A percentile compares a stretch with the other conserved stretches of the same genome.
These are phyloP conservation scores for Talpa occidentalis DNA, from an alignment of 2,113 vertebrate genomes.

Conservation along the genomic window DNA sequence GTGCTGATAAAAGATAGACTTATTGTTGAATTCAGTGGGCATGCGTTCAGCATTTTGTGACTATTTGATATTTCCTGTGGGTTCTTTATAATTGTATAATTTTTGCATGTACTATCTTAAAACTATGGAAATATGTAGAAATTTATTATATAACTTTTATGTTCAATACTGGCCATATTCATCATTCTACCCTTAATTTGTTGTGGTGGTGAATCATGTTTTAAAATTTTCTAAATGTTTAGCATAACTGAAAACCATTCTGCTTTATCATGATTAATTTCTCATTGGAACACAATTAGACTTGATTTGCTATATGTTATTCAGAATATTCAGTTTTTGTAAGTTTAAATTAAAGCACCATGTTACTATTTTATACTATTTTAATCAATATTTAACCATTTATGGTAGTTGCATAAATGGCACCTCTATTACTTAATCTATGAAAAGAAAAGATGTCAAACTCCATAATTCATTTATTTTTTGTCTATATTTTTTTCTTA, in stretches of 20 bases:
- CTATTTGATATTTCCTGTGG: background rate
- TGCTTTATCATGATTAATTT: background rate
- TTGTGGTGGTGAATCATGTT: background rate
- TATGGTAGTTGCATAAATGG: background rate
- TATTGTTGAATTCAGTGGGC: background rate
- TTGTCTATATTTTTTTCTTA: conserved; percentile 47
- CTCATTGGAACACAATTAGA: conserved; percentile 7
- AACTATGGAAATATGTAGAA: background rate
- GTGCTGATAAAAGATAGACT: background rate
- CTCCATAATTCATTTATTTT: background rate
- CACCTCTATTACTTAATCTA: background rate
- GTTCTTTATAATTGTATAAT: background rate
- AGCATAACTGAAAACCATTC: background rate
- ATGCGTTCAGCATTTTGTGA: background rate
- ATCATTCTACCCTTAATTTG: conserved; percentile 7
- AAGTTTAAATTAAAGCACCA: background rate
- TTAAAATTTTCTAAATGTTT: conserved; percentile 6
- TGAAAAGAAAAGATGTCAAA: background rate
- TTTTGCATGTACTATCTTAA: conserved; percentile 1
- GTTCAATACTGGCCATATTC: background rate
- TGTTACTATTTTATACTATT: background rate
- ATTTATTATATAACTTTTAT: background rate
- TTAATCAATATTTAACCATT: background rate
- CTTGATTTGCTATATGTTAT: background rate
- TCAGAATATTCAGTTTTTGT: background rate